These are phyloP conservation scores for Bursaphelenchus okinawaensis DNA, from an alignment of 2,888 invertebrate species.

Conservation along the genomic window DNA sequence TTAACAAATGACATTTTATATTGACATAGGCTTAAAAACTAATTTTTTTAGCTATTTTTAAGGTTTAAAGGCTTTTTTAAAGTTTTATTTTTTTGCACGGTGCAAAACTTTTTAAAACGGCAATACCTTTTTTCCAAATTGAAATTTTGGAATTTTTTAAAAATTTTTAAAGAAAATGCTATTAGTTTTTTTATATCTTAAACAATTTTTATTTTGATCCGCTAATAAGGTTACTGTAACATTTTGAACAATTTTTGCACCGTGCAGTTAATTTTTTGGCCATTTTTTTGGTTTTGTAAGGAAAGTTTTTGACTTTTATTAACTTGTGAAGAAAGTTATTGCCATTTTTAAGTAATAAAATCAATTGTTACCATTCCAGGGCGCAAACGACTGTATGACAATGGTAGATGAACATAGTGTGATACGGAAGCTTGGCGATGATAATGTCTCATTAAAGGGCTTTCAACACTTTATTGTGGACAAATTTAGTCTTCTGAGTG, in stretches of 20 bases:
- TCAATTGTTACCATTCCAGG: neutral
- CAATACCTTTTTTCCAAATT: too few species aligned
- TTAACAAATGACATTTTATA: too few species aligned
- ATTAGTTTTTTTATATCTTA: neutral
- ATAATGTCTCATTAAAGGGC: slow-evolving; percentile 34
- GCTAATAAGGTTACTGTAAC: too few species aligned
- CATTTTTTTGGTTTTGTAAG: too few species aligned
- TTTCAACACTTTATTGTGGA: slow-evolving; percentile 50
- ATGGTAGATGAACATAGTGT: slow-evolving; percentile 43
- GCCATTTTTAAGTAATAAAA: neutral
- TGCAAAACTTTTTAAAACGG: too few species aligned
- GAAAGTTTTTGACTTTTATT: too few species aligned
- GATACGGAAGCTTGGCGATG: slow-evolving; percentile 40
- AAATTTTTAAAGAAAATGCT: neutral
- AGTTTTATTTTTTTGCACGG: too few species aligned
- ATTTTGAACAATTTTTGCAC: neutral
- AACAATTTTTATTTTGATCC: too few species aligned
- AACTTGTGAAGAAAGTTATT: too few species aligned
- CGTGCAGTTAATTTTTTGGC: neutral
- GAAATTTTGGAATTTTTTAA: neutral
- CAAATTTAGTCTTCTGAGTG: slow-evolving; percentile 44
- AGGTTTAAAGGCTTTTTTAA: too few species aligned
- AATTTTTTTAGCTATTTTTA: too few species aligned
- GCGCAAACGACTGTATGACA: slow-evolving; percentile 12
- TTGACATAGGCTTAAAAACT: too few species aligned